Conservation (phyloP, 1,140 invertebrate genomes). For the Papilio dardanus region DNA sequence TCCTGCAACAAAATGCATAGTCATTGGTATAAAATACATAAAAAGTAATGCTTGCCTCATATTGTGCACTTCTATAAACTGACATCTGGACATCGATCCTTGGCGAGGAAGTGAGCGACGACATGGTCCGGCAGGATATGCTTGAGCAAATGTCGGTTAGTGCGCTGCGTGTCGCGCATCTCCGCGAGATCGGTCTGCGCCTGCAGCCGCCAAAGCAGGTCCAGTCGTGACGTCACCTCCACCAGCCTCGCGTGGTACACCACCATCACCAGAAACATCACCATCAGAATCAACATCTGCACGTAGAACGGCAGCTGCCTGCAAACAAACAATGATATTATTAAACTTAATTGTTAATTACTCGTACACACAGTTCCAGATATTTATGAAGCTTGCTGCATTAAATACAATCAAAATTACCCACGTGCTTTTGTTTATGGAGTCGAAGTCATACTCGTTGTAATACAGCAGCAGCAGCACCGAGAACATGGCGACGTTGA, state of each 20-base stretch:
- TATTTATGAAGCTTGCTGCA: background rate
- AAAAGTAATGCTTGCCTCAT: background rate
- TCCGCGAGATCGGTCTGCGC: slow-evolving; percentile 95
- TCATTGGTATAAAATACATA: slow-evolving; percentile 3
- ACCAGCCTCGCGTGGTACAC: slow-evolving; percentile 95
- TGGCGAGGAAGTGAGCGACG: slow-evolving; percentile 95
- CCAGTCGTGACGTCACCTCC: slow-evolving; percentile 94
- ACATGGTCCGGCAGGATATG: slow-evolving; percentile 99
- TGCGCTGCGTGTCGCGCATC: slow-evolving; percentile 93
- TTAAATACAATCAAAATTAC: slow-evolving; percentile 39
- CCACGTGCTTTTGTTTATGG: slow-evolving; percentile 46
- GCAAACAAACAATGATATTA: slow-evolving; percentile 42
- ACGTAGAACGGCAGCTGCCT: slow-evolving; percentile 86
- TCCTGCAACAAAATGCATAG: slow-evolving; percentile 85
- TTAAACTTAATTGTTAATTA: no score
- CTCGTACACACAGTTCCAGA: no score
- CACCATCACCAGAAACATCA: slow-evolving; percentile 93
- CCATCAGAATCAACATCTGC: slow-evolving; percentile 91
- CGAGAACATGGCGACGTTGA: slow-evolving; percentile 85
- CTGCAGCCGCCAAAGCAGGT: slow-evolving; percentile 98
- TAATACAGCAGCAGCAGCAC: slow-evolving; percentile 60
- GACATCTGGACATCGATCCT: slow-evolving; percentile 88
- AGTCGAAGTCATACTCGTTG: slow-evolving; percentile 48
- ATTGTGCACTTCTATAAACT: slow-evolving; percentile 42
- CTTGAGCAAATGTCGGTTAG: slow-evolving; percentile 92